Evolutionary conservation across 1,140 invertebrate species (phyloP), one percentile per base, ranked within the genome.

Genomic region (Colletes latitarsis): DNA sequence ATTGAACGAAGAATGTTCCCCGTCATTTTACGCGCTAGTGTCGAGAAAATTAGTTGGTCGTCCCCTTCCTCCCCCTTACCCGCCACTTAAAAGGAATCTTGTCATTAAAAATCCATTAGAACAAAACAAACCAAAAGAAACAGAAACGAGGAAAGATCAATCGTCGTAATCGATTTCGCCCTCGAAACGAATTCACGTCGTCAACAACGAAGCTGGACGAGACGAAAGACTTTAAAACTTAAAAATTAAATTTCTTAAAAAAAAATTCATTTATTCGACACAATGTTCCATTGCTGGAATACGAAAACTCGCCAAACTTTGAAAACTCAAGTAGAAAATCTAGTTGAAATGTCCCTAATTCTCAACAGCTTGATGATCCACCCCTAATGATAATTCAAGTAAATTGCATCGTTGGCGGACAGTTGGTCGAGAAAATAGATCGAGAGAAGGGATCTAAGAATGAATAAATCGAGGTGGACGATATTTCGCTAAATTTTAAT

Each of bases 21-120:
- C 17, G 21, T 6, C 15, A 19, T n/a, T 6, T 2, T 15, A 8
- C 12, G 21, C 60, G 21, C 19, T 1, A 62, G 21, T 12, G 21
- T 10, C 39, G 15, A 41, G 60, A 63, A 17, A 41, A 63, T 41
- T 63, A 15, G 49, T 49, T 49, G 49, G 10, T 3, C n/a, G 3
- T n/a, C 53, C 15, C 15, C 53, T n/a, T 10, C 6, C 17, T 46
- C 41, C 17, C 41, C 14, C 4, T 46, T 46, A 14, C 12, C 17
- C 30, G 30, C 10, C 14, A 63, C 39, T 30, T 17, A 41, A 63
- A 62, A 39, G 41, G 60, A 63, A 63, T 63, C 21, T 49, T 12
- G 8, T 41, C 60, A 41, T 63, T 63, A 63, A 41, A 63, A 63
- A 30, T 63, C 60, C 60, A 63, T 63, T 63, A 63, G 15, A 39